A percentile compares a stretch with the other conserved stretches of the same genome.
Evolutionary conservation across 92 coral and sea anemone genomes (phyloP).

Genomic region (Galaxea fascicularis): DNA sequence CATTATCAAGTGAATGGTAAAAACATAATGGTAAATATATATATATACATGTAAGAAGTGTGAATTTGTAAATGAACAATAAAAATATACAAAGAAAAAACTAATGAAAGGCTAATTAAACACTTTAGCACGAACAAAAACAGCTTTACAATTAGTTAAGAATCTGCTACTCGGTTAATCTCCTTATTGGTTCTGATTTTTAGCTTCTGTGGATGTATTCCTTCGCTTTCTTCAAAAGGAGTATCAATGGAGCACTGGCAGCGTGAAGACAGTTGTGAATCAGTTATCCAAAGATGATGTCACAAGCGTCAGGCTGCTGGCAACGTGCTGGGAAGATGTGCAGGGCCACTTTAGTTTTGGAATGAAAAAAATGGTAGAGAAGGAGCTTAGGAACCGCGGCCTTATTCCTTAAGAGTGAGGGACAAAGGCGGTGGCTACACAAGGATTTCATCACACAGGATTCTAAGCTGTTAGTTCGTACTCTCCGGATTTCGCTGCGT

Average conservation of each 20-base stretch:
- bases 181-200: not conserved
- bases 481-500: too few relatives aligned
- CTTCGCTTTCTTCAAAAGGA: slow-evolving; percentile 51
- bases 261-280: slow-evolving; percentile 25
- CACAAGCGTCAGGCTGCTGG: slow-evolving; percentile 66
- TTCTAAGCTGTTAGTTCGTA: not conserved
- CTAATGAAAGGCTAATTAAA: too few relatives aligned
- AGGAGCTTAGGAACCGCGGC: slow-evolving; percentile 61
- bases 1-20: too few relatives aligned
- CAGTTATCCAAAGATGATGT: slow-evolving; percentile 67
- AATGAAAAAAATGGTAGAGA: slow-evolving; percentile 55
- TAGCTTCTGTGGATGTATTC: slow-evolving; percentile 59
- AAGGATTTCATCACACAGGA: not conserved
- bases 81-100: too few relatives aligned
- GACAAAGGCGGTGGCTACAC: not conserved
- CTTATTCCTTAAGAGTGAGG: slow-evolving; percentile 29
- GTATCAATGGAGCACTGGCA: slow-evolving; percentile 52
- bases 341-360: slow-evolving; percentile 44
- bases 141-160: not conserved
- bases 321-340: slow-evolving; percentile 70
- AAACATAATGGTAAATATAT: too few relatives aligned
- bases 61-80: too few relatives aligned
- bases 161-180: too few relatives aligned
- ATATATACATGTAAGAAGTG: too few relatives aligned
- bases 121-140: too few relatives aligned